Conservation (phyloP, 2,797 vertebrate genomes). For the Crocidura indochinensis region DNA sequence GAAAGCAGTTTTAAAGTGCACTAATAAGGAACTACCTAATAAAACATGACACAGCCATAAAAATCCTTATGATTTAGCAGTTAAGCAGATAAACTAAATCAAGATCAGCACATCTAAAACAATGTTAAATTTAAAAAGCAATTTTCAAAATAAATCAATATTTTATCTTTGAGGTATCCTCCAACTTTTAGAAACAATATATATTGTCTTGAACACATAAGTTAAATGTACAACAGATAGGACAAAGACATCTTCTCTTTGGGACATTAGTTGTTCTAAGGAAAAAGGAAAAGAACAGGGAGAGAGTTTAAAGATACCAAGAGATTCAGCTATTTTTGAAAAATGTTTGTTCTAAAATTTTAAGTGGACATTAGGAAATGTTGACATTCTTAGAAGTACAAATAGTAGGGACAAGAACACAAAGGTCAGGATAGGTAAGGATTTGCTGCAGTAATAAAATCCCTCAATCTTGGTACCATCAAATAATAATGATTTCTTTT, state of each 20-base stretch:
- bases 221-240: neutral
- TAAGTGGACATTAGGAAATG: neutral
- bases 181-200: neutral
- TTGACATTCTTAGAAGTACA: constrained; percentile 30
- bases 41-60: neutral
- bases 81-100: constrained; percentile 36
- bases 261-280: neutral
- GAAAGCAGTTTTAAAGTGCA: constrained; percentile 48
- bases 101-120: constrained; percentile 40
- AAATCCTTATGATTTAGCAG: constrained; percentile 15
- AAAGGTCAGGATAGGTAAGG: neutral
- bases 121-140: constrained; percentile 36
- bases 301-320: neutral
- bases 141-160: constrained; percentile 37
- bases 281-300: neutral
- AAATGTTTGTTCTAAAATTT: constrained; percentile 36
- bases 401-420: neutral
- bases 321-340: neutral
- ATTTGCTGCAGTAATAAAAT: constrained; percentile 45
- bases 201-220: neutral
- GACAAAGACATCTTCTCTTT: neutral
- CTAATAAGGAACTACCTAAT: constrained; percentile 10
- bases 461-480: neutral
- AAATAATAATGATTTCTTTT: neutral
- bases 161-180: neutral